Conservation (phyloP, 2,113 vertebrate genomes). For the Aegithalos caudatus region DNA sequence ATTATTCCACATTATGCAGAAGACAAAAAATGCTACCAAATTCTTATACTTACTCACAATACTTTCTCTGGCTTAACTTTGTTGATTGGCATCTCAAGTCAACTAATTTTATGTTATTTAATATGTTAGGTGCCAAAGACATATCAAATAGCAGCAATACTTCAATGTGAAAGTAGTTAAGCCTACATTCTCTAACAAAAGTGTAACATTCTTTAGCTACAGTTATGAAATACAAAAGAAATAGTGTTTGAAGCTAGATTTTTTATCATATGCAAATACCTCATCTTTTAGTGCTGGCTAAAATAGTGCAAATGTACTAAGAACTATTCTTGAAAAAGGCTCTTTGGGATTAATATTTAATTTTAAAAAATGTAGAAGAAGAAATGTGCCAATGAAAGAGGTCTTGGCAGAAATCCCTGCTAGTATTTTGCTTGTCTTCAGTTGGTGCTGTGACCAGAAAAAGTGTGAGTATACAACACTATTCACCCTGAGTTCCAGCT, state of each 20-base stretch:
- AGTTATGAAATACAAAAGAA: background rate
- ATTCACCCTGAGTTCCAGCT: fast-evolving
- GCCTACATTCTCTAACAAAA: background rate
- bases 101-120: background rate
- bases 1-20: background rate
- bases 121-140: background rate
- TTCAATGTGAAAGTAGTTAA: background rate
- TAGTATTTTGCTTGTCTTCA: background rate
- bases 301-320: background rate
- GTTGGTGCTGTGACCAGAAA: background rate
- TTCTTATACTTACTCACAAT: background rate
- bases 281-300: background rate
- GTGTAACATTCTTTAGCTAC: background rate
- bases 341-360: background rate
- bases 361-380: background rate
- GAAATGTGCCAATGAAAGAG: background rate
- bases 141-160: background rate
- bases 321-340: background rate
- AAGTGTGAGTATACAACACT: background rate
- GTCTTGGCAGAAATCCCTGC: background rate
- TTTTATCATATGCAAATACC: background rate
- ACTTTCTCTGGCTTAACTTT: background rate
- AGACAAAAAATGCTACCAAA: background rate
- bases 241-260: background rate
- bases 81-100: background rate